Conservation (phyloP, 2,888 invertebrate genomes). For the Trichogramma dendrolimi region DNA sequence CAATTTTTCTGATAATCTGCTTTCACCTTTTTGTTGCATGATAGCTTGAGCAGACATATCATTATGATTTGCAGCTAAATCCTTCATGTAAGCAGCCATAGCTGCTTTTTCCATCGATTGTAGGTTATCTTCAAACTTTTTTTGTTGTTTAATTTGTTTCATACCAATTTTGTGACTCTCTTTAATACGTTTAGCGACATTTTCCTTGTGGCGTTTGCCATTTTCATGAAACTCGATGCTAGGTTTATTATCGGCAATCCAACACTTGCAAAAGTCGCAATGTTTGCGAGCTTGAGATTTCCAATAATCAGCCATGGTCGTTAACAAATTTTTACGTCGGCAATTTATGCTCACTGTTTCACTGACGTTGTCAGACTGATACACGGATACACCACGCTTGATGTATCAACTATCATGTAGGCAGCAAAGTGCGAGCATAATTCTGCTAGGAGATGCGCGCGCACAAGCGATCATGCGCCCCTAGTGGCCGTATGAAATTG, state of each 20-base stretch:
- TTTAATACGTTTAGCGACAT: conserved; percentile 80
- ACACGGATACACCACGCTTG: too few species aligned
- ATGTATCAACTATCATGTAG: too few species aligned
- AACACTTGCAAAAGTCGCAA: conserved; percentile 97
- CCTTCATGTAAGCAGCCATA: conserved; percentile 80
- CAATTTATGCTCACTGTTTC: too few species aligned
- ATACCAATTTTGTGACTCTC: conserved; percentile 80
- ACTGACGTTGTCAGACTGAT: too few species aligned
- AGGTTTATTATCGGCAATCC: conserved; percentile 96
- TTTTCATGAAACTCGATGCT: conserved; percentile 92
- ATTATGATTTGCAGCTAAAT: conserved; percentile 61
- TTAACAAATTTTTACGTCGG: too few species aligned
- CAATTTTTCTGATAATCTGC: conserved; percentile 5
- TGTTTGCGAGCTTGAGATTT: conserved; percentile 92
- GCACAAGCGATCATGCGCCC: too few species aligned
- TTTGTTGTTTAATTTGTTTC: conserved; percentile 72
- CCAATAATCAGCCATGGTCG: conserved; percentile 88
- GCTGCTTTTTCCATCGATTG: conserved; percentile 88
- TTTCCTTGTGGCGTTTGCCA: conserved; percentile 87
- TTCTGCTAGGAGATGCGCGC: too few species aligned
- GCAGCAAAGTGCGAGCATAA: too few species aligned
- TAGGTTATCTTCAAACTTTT: conserved; percentile 74
- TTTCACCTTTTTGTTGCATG: conserved; percentile 39
- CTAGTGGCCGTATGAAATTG: too few species aligned
- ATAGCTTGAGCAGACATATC: conserved; percentile 54